phyloP scores from a whole-genome alignment of 2,888 invertebrate genomes.

The Rapana venosa region DNA sequence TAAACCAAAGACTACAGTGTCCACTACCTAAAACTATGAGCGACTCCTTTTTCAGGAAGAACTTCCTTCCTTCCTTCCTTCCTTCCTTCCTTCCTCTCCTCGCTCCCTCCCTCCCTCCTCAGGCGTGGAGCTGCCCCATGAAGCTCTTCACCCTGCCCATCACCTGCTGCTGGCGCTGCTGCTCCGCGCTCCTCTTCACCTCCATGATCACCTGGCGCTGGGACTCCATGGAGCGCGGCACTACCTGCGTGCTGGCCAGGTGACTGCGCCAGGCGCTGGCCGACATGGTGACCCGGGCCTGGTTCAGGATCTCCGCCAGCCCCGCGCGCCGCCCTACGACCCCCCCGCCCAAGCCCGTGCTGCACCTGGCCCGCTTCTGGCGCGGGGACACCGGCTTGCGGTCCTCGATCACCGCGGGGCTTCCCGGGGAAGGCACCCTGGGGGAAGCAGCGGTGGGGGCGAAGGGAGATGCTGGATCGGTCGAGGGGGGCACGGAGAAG shows the following conservation, averaged over 20 bases:
- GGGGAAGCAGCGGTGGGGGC: not conserved
- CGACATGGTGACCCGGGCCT: conserved; percentile 59
- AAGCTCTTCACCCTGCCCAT: conserved; percentile 58
- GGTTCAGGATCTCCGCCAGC: conserved; percentile 63
- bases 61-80: too few relatives aligned
- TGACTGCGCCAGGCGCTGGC: conserved; percentile 64
- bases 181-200: conserved; percentile 55
- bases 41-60: too few relatives aligned
- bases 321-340: conserved; percentile 51
- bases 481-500: not conserved
- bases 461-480: not conserved
- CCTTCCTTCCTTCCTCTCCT: too few relatives aligned
- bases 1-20: too few relatives aligned
- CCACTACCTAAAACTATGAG: too few relatives aligned
- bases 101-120: too few relatives aligned
- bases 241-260: conserved; percentile 51
- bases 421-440: not conserved
- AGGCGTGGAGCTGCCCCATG: conserved; percentile 45
- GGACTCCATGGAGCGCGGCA: conserved; percentile 57
- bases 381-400: conserved; percentile 33
- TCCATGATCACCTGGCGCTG: conserved; percentile 57
- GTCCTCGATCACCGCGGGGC: conserved; percentile 29
- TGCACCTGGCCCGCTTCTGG: conserved; percentile 30
- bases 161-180: conserved; percentile 50
- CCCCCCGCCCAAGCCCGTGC: too few relatives aligned